Evolutionary conservation across 2,113 vertebrate species (phyloP).

Genomic region (Callaeas wilsoni): DNA sequence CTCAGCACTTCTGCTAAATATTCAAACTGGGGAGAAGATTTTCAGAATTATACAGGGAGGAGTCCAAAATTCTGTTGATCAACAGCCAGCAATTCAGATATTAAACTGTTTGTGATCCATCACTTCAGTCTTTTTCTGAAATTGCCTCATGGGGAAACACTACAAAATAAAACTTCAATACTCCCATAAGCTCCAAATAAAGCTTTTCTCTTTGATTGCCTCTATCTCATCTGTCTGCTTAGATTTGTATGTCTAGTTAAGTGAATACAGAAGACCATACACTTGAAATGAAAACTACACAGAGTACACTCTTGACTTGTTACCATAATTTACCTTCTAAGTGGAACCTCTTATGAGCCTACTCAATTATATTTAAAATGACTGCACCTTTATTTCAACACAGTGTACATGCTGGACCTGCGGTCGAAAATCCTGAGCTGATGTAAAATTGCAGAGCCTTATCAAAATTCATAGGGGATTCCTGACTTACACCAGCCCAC

Average conservation of each 20-base stretch:
- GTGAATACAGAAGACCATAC: slow-evolving; percentile 60
- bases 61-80: not conserved
- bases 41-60: not conserved
- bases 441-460: slow-evolving; percentile 25
- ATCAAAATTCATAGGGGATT: slow-evolving; percentile 44
- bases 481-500: slow-evolving; percentile 41
- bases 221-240: slow-evolving; percentile 55
- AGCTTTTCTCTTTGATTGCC: slow-evolving; percentile 52
- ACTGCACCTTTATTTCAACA: slow-evolving; percentile 46
- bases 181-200: slow-evolving; percentile 51
- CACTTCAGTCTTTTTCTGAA: slow-evolving; percentile 5
- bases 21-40: not conserved
- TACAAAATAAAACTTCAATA: slow-evolving; percentile 51
- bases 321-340: slow-evolving; percentile 62
- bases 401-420: not conserved
- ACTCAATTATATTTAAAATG: slow-evolving; percentile 59
- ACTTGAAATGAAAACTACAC: slow-evolving; percentile 63
- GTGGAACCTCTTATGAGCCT: slow-evolving; percentile 61
- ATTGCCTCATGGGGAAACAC: slow-evolving; percentile 23
- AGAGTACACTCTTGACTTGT: slow-evolving; percentile 58
- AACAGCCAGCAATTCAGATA: not conserved
- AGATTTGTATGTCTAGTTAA: slow-evolving; percentile 64
- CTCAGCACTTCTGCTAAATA: not conserved
- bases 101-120: slow-evolving; percentile 17
- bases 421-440: not conserved